These are phyloP conservation scores for Noctua comes DNA, from an alignment of 2,888 invertebrate species.

Conservation along the genomic window DNA sequence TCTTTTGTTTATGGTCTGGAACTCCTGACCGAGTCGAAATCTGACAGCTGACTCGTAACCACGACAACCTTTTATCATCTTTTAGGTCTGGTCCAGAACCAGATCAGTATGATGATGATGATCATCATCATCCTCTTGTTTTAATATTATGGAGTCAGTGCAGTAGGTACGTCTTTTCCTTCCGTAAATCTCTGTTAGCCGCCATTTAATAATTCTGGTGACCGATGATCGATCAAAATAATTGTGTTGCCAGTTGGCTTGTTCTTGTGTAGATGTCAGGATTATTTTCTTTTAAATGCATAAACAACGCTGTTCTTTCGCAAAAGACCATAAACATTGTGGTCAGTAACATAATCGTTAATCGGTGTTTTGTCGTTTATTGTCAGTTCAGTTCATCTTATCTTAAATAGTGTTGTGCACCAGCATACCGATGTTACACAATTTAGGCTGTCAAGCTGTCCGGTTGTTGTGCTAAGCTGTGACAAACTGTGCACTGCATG, in stretches of 20 bases:
- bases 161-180: neutral
- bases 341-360: slow-evolving; percentile 1
- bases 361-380: neutral
- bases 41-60: neutral
- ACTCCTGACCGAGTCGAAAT: neutral
- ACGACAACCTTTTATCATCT: neutral
- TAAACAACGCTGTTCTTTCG: slow-evolving; percentile 1
- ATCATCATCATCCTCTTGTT: neutral
- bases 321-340: neutral
- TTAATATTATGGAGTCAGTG: neutral
- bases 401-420: slow-evolving; percentile 26
- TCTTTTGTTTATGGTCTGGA: neutral
- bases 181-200: neutral
- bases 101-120: neutral
- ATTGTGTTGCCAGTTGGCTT: neutral
- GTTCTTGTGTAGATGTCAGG: neutral
- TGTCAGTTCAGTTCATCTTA: slow-evolving; percentile 17
- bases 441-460: slow-evolving; percentile 56
- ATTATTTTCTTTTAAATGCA: slow-evolving; percentile 7
- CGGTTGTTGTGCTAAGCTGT: slow-evolving; percentile 36
- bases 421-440: slow-evolving; percentile 48
- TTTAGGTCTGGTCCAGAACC: neutral
- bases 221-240: neutral
- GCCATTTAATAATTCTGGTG: neutral
- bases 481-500: slow-evolving; percentile 54